Percentiles rank a stretch among this genome's conserved stretches.
These are phyloP conservation scores for Antennarius striatus DNA, from an alignment of 2,113 vertebrate genomes.

Conservation along the genomic window DNA sequence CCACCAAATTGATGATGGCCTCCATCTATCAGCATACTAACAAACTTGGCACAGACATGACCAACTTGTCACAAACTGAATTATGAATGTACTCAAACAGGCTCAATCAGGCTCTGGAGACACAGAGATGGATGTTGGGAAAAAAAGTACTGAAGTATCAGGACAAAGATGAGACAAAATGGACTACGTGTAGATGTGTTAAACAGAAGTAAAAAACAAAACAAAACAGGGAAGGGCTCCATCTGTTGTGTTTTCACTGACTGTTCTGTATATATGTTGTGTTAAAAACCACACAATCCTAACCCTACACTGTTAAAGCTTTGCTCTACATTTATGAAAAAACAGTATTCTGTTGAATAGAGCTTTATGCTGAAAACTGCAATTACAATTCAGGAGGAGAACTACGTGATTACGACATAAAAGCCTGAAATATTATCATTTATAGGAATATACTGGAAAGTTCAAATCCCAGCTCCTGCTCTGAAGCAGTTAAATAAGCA, in stretches of 20 bases:
- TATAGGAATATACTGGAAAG: too few species aligned
- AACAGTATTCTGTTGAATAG: too few species aligned
- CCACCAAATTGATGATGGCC: conserved; percentile 24
- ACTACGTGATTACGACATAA: too few species aligned
- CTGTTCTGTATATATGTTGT: conserved; percentile 5
- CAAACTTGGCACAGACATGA: conserved; percentile 37
- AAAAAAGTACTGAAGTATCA: conserved; percentile 33
- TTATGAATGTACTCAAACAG: conserved; percentile 53
- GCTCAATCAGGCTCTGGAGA: conserved; percentile 41
- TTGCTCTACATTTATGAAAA: too few species aligned
- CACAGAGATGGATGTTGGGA: conserved; percentile 36
- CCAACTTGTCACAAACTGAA: conserved; percentile 41
- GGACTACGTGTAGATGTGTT: background rate
- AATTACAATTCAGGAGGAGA: too few species aligned
- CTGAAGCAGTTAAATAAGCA: too few species aligned
- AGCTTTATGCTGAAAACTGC: too few species aligned
- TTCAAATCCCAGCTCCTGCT: too few species aligned
- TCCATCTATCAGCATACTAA: conserved; percentile 16
- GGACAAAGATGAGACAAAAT: background rate
- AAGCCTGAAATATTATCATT: too few species aligned
- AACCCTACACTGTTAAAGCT: too few species aligned
- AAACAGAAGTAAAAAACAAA: background rate
- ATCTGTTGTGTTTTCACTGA: background rate
- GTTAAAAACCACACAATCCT: too few species aligned
- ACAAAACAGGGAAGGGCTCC: background rate